Evolutionary conservation across 2,113 vertebrate genomes (phyloP), one percentile per base, ranked within the genome.

Genomic region (Ailuropoda melanoleuca): DNA sequence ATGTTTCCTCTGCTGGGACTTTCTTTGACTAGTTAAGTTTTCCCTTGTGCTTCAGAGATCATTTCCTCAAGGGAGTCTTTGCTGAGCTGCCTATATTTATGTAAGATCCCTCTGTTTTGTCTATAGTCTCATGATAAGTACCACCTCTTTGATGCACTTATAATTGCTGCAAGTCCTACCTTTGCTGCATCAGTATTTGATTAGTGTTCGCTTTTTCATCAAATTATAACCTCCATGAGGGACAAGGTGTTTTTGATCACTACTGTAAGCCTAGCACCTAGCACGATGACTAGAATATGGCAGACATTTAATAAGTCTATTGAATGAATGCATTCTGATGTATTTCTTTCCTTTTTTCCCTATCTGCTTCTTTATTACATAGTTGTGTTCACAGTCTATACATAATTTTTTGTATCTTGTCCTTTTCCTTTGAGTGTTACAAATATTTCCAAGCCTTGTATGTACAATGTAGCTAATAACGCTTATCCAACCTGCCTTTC

Each of bases 51-150:
- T 88, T 95, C 50, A 91, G 82, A 95, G 62, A 56, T 90, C 19
- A 78, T 24, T 92, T 97, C 70, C 66, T 94, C 55, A 85, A 37
- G 53, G 60, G 74, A 74, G 31, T 74, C 46, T 96, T 81, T 86
- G 39, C 80, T 75, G 23, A 26, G 15, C n/a, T 89, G 34, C 37
- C 43, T 58, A 2, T 66, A 12, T 24, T 31, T 85, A n/a, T 37
- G 24, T 14, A 96, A 82, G 60, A 87, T 34, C 8, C 43, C 13
- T 1, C 17, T 60, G 15, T 55, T 86, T 80, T 77, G 64, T 58
- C 70, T 26, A n/a, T 6, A 62, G 11, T 80, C 80, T 83, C 55
- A 90, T 21, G 48, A 34, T 29, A 56, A 31, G 19, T 39, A 17
- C 26, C 3, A 68, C 55, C 43, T 81, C 74, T 93, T 17, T 68